A percentile compares a stretch with the other conserved stretches of the same genome.
Conservation (phyloP, 64 coral and sea anemone species). For the Montipora cactus region DNA sequence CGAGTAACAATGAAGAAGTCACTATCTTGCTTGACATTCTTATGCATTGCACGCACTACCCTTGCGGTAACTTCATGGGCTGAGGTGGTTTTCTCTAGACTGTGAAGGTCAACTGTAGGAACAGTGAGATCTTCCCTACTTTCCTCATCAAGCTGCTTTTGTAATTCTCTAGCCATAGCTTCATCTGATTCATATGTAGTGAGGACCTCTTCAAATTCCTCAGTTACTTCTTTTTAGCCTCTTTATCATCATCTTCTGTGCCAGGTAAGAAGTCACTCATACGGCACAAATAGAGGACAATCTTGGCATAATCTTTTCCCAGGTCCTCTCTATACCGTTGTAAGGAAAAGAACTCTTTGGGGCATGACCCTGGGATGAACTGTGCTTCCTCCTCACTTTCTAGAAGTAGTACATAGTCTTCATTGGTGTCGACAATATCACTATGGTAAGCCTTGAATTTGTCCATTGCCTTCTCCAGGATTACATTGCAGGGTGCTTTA, state of each 20-base stretch:
- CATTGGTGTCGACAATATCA: slow-evolving; percentile 8
- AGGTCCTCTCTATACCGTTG: slow-evolving; percentile 48
- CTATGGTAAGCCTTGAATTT: slow-evolving; percentile 15
- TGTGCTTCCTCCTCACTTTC: slow-evolving; percentile 14
- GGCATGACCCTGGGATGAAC: slow-evolving; percentile 26
- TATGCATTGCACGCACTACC: slow-evolving; percentile 65
- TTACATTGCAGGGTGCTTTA: slow-evolving; percentile 40
- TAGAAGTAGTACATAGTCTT: slow-evolving; percentile 39
- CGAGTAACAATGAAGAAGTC: slow-evolving; percentile 59
- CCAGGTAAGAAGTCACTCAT: slow-evolving; percentile 30
- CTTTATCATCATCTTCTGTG: slow-evolving; percentile 24
- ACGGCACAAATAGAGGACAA: slow-evolving; percentile 48
- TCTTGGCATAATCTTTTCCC: slow-evolving; percentile 65
- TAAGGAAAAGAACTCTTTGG: slow-evolving; percentile 50
- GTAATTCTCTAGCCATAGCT: slow-evolving; percentile 61
- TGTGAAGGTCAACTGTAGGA: slow-evolving; percentile 24
- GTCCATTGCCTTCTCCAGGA: slow-evolving; percentile 25
- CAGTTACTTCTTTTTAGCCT: background rate
- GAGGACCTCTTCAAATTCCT: slow-evolving; percentile 42
- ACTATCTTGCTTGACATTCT: slow-evolving; percentile 53
- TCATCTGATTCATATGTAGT: slow-evolving; percentile 60
- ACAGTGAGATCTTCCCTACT: slow-evolving; percentile 27
- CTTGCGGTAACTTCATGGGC: slow-evolving; percentile 36
- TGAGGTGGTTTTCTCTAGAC: slow-evolving; percentile 38
- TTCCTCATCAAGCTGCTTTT: slow-evolving; percentile 63